A percentile compares a stretch with the other conserved stretches of the same genome.
Evolutionary conservation across 2,797 vertebrate species (phyloP).

Genomic region (Paramormyrops hopkinsi): DNA sequence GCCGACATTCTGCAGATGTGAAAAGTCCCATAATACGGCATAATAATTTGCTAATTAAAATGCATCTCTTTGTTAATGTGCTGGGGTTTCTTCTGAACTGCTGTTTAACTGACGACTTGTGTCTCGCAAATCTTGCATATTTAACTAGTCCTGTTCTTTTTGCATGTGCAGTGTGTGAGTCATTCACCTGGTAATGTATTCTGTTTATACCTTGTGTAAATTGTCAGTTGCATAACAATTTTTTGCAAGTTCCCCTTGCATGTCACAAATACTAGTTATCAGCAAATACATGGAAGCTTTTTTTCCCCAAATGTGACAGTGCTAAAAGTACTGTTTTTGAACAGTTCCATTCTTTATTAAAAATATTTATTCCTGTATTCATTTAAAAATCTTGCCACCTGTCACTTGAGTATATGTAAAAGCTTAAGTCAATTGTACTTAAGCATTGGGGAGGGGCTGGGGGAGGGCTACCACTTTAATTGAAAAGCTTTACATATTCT

Average conservation of each 20-base stretch:
- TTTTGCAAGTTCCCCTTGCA: neutral
- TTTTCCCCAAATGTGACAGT: neutral
- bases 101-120: neutral
- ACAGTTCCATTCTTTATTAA: neutral
- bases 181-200: neutral
- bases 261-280: neutral
- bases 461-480: slow-evolving; percentile 71
- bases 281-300: neutral
- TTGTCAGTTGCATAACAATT: neutral
- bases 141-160: neutral
- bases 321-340: neutral
- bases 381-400: neutral
- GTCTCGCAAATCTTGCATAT: neutral
- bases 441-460: neutral
- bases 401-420: neutral
- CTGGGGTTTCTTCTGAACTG: neutral
- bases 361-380: neutral
- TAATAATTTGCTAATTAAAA: neutral
- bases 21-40: neutral
- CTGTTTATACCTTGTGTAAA: neutral
- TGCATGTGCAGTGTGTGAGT: neutral
- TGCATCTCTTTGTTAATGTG: neutral
- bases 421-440: neutral
- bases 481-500: slow-evolving; percentile 64
- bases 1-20: neutral